Conservation (phyloP, 2,888 invertebrate genomes). For the Epistrophella euchroma region DNA sequence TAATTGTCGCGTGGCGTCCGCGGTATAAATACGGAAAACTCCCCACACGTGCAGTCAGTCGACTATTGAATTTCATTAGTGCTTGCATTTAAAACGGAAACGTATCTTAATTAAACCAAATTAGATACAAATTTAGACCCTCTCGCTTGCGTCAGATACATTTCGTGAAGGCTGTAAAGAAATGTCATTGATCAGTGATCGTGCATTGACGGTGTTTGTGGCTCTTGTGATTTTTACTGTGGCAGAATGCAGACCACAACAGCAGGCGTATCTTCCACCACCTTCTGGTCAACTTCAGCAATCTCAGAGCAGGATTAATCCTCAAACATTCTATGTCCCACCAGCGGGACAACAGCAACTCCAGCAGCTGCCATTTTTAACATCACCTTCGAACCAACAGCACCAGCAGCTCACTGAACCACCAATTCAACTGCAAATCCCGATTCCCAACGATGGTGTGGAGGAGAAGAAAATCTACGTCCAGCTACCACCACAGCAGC, state of each 20-base stretch:
- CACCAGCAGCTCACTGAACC: slow-evolving; percentile 47
- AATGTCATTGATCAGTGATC: slow-evolving; percentile 65
- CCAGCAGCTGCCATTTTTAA: slow-evolving; percentile 15
- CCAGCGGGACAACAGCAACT: slow-evolving; percentile 13
- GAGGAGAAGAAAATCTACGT: slow-evolving; percentile 94
- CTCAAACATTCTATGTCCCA: slow-evolving; percentile 63
- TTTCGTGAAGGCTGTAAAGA: not conserved
- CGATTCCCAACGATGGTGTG: slow-evolving; percentile 83
- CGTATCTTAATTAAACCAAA: slow-evolving; percentile 24
- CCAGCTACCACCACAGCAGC: slow-evolving; percentile 90
- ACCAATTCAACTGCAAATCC: slow-evolving; percentile 73
- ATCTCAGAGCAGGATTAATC: slow-evolving; percentile 15
- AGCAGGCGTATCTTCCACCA: slow-evolving; percentile 56
- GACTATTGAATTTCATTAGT: slow-evolving; percentile 75
- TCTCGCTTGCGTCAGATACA: not conserved
- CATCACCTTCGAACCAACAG: slow-evolving; percentile 45
- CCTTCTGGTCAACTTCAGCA: slow-evolving; percentile 6
- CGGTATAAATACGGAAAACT: slow-evolving; percentile 72
- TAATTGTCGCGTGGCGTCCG: slow-evolving; percentile 36
- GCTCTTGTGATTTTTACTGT: slow-evolving; percentile 32
- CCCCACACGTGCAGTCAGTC: slow-evolving; percentile 72
- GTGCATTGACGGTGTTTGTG: slow-evolving; percentile 51
- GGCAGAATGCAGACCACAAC: slow-evolving; percentile 54
- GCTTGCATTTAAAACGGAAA: slow-evolving; percentile 47
- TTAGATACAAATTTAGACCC: not conserved